Base-by-base conservation (phyloP, 2,113 vertebrate species). In the Ellobius talpinus region DNA sequence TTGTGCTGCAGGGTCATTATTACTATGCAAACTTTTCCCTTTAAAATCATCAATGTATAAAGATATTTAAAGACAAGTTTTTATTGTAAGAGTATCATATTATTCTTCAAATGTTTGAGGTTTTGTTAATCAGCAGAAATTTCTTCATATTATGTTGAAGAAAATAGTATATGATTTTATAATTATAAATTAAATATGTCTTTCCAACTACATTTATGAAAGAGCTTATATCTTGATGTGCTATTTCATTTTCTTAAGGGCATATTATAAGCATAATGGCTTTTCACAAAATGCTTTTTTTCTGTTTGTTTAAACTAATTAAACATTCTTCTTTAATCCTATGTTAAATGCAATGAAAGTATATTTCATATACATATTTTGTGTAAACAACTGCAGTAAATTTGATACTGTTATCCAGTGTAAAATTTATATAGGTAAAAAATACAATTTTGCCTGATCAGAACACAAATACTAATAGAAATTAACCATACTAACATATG, bases 131-230 rank as follows among this genome's bases (percentile, higher is more conserved):
- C 24, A 45, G 45, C 24, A 93, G 23, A 86, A 85, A 91, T 78
- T 90, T 91, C 24, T 36, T 63, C 17, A 73, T 88, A 85, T 96
- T 91, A 94, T 81, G 45, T n/a, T 90, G 36, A 94, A 79, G 10
- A 93, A 73, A 90, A 89, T 90, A 61, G 13, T 74, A 77, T 93
- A 87, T 87, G 9, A 79, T 94, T 97, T 65, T 95, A 91, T 89
- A 24, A 58, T 19, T 17, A 66, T 70, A 42, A 95, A 91, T 90
- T 89, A 94, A 86, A 86, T 86, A 76, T 10, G 68, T 63, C 8
- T 72, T 81, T 94, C 36, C n/a, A 86, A 31, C 89, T 95, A 50
- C 13, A 87, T 92, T 91, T 77, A 85, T 95, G 65, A 72, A 77
- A 45, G 87, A 63, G 39, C 68, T 81, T 58, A 74, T 86, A 39